phyloP scores from a whole-genome alignment of 2,113 vertebrate species.

The Ceyx melanurus region DNA sequence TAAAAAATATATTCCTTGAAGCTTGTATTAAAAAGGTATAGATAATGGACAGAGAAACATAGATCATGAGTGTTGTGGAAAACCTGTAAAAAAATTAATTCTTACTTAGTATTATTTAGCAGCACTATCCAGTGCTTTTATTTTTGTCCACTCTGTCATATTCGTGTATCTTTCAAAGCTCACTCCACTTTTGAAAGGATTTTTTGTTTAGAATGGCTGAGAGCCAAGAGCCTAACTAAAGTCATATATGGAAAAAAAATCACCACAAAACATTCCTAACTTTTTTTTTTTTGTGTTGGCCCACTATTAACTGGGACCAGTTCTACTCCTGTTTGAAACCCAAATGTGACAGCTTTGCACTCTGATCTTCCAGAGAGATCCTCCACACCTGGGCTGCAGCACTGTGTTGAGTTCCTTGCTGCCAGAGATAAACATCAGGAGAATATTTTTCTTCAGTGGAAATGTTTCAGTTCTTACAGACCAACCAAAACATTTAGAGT shows the following conservation, averaged over 20 bases:
- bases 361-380: neutral
- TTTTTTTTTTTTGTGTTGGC: constrained; percentile 18
- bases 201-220: constrained; percentile 66
- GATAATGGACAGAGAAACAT: constrained; percentile 8
- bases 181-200: constrained; percentile 53
- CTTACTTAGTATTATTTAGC: constrained; percentile 22
- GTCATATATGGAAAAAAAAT: constrained; percentile 59
- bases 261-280: constrained; percentile 33
- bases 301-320: neutral
- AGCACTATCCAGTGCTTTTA: constrained; percentile 1
- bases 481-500: neutral
- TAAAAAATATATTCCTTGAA: neutral
- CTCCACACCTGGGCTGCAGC: constrained; percentile 1
- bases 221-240: constrained; percentile 48
- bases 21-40: constrained; percentile 22
- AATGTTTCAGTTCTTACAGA: neutral
- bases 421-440: neutral
- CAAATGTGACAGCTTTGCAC: neutral
- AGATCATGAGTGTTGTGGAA: constrained; percentile 20
- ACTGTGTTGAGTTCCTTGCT: neutral
- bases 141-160: constrained; percentile 19
- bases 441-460: neutral
- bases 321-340: constrained; percentile 15
- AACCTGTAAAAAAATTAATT: constrained; percentile 10
- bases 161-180: constrained; percentile 13